Conservation (phyloP, 2,797 vertebrate genomes). For the Malacoctenus gilli region DNA sequence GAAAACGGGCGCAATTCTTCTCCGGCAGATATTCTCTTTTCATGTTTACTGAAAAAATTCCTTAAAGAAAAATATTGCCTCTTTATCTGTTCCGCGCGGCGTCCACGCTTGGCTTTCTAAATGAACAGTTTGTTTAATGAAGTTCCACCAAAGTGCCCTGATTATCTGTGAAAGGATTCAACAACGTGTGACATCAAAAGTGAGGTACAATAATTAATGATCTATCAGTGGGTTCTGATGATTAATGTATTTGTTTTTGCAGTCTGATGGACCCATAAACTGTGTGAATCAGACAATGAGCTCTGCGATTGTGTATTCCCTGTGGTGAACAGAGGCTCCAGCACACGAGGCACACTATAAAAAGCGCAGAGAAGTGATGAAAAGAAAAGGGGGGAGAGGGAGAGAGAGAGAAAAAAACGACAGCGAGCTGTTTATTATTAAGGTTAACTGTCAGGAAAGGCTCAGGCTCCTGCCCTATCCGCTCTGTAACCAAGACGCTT, state of each 20-base stretch:
- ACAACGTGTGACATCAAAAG: conserved; percentile 78
- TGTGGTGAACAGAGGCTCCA: conserved; percentile 50
- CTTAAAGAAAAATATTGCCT: conserved; percentile 61
- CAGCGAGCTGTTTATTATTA: conserved; percentile 65
- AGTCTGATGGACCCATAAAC: conserved; percentile 78
- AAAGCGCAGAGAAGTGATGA: conserved; percentile 57
- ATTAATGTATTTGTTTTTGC: conserved; percentile 83
- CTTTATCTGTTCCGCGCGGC: conserved; percentile 59
- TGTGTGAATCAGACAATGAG: conserved; percentile 74
- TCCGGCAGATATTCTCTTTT: conserved; percentile 69
- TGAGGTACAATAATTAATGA: conserved; percentile 80
- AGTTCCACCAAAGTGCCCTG: conserved; percentile 72
- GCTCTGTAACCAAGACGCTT: conserved; percentile 64
- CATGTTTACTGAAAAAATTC: conserved; percentile 66
- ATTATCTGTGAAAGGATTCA: conserved; percentile 77
- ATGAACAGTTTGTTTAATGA: conserved; percentile 76
- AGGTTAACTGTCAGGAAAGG: conserved; percentile 73
- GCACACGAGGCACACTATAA: conserved; percentile 42
- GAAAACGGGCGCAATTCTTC: conserved; percentile 54
- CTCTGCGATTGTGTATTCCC: conserved; percentile 68
- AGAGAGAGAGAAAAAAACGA: background rate
- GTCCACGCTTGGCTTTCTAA: conserved; percentile 66
- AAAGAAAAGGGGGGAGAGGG: conserved; percentile 40
- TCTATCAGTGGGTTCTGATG: conserved; percentile 77
- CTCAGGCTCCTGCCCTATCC: conserved; percentile 45